Evolutionary conservation across 2,113 vertebrate species (phyloP).

Genomic region (Craseonycteris thonglongyai): DNA sequence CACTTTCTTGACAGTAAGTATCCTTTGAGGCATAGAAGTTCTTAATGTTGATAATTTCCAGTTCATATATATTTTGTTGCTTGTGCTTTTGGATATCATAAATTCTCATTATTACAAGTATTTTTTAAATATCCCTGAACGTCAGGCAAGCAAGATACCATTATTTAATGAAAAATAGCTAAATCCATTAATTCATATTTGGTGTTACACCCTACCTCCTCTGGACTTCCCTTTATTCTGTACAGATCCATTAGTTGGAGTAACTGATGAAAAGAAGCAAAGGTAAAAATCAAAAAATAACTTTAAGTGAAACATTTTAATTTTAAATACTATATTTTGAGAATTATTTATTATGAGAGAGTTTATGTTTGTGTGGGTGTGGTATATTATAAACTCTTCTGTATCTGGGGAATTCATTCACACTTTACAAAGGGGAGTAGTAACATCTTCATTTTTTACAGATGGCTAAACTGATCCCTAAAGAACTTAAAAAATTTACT

Average conservation of each 20-base stretch:
- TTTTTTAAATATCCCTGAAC: not conserved
- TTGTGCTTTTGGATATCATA: not conserved
- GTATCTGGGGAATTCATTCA: not conserved
- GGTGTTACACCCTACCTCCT: not conserved
- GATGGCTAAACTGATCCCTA: not conserved
- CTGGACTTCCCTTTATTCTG: not conserved
- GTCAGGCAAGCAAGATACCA: not conserved
- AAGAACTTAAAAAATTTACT: not conserved
- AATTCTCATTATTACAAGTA: not conserved
- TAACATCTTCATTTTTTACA: not conserved
- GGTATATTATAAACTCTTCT: not conserved
- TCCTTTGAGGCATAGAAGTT: not conserved
- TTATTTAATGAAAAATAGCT: slow-evolving; percentile 34
- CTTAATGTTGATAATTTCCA: not conserved
- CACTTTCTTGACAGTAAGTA: not conserved
- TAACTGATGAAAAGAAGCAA: slow-evolving; percentile 17
- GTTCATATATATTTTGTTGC: not conserved
- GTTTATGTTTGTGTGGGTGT: not conserved
- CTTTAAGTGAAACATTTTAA: slow-evolving; percentile 12
- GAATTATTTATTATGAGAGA: not conserved
- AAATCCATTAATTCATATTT: not conserved
- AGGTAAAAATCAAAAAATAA: not conserved
- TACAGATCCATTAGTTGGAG: not conserved
- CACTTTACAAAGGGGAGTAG: not conserved
- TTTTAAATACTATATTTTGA: not conserved